Evolutionary conservation across 1,140 invertebrate genomes (phyloP).

Genomic region (Caligus rogercresseyi): DNA sequence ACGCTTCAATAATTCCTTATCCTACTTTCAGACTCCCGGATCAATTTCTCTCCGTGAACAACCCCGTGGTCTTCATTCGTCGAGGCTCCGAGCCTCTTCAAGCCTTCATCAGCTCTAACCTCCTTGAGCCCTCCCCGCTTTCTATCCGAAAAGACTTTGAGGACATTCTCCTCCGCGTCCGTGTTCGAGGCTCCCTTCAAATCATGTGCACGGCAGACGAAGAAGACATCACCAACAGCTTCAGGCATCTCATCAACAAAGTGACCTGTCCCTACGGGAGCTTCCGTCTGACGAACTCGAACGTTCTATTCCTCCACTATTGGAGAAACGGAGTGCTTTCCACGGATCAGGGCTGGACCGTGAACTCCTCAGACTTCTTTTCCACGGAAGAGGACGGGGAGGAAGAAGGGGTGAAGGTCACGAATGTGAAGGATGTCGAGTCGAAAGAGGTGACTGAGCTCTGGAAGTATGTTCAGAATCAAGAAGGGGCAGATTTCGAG

Average conservation of each 20-base stretch:
- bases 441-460: neutral
- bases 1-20: too few relatives aligned
- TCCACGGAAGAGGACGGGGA: neutral
- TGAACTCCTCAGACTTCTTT: neutral
- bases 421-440: neutral
- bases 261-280: slow-evolving; percentile 11
- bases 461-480: neutral
- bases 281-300: slow-evolving; percentile 2
- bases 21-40: too few relatives aligned
- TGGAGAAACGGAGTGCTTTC: neutral
- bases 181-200: neutral
- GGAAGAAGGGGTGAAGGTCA: neutral
- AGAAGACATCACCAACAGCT: neutral
- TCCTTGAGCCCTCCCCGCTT: neutral
- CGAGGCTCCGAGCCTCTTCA: neutral
- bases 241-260: neutral
- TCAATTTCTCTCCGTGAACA: neutral
- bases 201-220: neutral
- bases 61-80: neutral
- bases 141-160: neutral
- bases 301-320: slow-evolving; percentile 7
- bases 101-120: neutral
- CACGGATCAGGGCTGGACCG: neutral
- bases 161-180: neutral
- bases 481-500: neutral